Evolutionary conservation across 2,113 vertebrate species (phyloP).

Genomic region (Paedocypris sp.): DNA sequence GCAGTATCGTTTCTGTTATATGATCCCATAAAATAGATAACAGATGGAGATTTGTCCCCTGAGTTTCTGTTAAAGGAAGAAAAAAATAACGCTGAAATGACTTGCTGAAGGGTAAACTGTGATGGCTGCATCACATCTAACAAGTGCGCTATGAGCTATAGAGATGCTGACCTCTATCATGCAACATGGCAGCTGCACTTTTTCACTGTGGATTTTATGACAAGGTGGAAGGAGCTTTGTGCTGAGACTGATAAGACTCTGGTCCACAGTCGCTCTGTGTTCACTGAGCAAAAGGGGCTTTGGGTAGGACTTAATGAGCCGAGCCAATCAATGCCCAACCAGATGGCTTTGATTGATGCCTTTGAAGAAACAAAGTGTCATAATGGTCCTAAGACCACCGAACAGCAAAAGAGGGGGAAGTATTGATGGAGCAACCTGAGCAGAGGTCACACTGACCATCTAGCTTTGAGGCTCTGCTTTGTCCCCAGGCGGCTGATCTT

Average conservation of each 20-base stretch:
- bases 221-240: slow-evolving; percentile 14
- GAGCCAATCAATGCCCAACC: slow-evolving; percentile 34
- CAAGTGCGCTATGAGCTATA: slow-evolving; percentile 11
- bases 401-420: background rate
- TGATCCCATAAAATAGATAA: slow-evolving; percentile 14
- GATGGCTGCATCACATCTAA: slow-evolving; percentile 17
- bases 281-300: slow-evolving; percentile 16
- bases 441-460: slow-evolving; percentile 15
- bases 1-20: background rate
- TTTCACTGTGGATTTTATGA: slow-evolving; percentile 11
- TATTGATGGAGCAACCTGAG: background rate
- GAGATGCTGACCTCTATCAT: slow-evolving; percentile 16
- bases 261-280: slow-evolving; percentile 10
- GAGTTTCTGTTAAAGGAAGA: slow-evolving; percentile 9
- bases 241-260: slow-evolving; percentile 14
- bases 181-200: slow-evolving; percentile 1
- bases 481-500: background rate
- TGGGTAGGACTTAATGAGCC: slow-evolving; percentile 24
- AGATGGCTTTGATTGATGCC: slow-evolving; percentile 38
- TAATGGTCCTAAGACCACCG: slow-evolving; percentile 10
- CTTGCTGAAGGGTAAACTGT: slow-evolving; percentile 10
- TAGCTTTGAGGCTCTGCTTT: background rate
- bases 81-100: background rate
- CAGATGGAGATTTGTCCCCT: slow-evolving; percentile 16
- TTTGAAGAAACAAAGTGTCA: slow-evolving; percentile 34